Evolutionary conservation across 2,113 vertebrate species (phyloP).

Genomic region (Siphamia tubifer): DNA sequence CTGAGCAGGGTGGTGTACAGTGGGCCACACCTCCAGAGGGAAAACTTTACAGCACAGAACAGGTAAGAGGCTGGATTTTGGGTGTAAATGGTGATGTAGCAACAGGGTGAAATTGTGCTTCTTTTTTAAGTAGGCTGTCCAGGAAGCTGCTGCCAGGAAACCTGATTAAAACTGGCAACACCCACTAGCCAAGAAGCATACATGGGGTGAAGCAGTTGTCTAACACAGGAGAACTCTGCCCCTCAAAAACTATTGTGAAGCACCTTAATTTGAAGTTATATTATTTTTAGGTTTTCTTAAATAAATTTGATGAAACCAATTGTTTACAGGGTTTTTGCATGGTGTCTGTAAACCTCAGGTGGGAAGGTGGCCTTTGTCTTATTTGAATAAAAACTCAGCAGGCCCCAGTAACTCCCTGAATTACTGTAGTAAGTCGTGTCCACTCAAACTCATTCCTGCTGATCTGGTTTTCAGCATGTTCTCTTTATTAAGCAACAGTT

Average conservation of each 20-base stretch:
- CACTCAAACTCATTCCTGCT: no score
- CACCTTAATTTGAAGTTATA: conserved; percentile 34
- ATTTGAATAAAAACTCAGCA: no score
- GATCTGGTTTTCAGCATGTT: no score
- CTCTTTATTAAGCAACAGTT: no score
- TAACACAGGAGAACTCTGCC: not conserved
- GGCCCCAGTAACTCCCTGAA: no score
- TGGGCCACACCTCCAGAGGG: conserved; percentile 94
- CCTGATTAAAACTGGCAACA: not conserved
- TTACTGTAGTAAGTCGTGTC: no score
- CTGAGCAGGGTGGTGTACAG: conserved; percentile 94
- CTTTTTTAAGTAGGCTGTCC: conserved; percentile 20
- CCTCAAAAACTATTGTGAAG: no score
- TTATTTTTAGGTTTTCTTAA: conserved; percentile 13
- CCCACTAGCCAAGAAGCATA: not conserved
- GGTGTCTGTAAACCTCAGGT: no score
- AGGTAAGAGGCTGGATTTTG: conserved; percentile 78
- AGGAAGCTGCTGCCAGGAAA: not conserved
- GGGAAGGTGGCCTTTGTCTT: no score
- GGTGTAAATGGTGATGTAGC: not conserved
- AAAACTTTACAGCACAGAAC: conserved; percentile 97
- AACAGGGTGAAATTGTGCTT: not conserved
- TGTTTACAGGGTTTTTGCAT: no score
- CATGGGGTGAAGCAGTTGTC: not conserved
- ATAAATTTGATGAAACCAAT: not conserved